Conservation (phyloP, 2,888 invertebrate species). For the Lapara coniferarum region DNA sequence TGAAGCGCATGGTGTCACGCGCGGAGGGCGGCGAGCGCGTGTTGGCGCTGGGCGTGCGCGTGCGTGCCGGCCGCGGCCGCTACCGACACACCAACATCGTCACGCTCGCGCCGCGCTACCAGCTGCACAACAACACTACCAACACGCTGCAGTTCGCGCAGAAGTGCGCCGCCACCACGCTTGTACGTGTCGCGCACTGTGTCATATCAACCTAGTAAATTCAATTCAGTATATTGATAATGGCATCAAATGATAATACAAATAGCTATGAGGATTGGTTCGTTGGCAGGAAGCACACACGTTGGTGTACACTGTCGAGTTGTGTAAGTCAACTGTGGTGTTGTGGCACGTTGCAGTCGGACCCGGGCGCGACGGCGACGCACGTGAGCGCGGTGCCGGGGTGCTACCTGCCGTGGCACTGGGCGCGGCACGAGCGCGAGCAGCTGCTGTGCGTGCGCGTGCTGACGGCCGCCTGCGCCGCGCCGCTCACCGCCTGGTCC, state of each 20-base stretch:
- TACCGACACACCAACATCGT: conserved; percentile 96
- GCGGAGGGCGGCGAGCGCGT: conserved; percentile 87
- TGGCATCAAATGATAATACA: no score
- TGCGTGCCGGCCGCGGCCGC: conserved; percentile 93
- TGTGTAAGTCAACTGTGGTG: no score
- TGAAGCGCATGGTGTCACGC: conserved; percentile 85
- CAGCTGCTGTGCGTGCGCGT: conserved; percentile 94
- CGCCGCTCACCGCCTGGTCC: conserved; percentile 92
- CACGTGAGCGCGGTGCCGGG: conserved; percentile 92
- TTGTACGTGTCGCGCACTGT: conserved; percentile 75
- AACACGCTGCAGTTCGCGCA: conserved; percentile 94
- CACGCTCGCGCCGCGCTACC: conserved; percentile 95
- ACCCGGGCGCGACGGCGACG: conserved; percentile 87
- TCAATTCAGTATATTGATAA: no score
- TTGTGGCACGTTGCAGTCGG: conserved; percentile 69
- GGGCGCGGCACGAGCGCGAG: conserved; percentile 96
- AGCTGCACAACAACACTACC: conserved; percentile 94
- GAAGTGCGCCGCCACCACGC: conserved; percentile 89
- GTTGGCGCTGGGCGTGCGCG: conserved; percentile 94
- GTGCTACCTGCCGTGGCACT: conserved; percentile 97
- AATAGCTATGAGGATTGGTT: no score
- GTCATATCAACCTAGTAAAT: no score
- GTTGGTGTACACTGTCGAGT: no score
- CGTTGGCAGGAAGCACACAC: no score
- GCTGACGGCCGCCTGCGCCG: conserved; percentile 58